Percentiles rank a stretch among this genome's conserved stretches.
Evolutionary conservation across 1,140 invertebrate genomes (phyloP).

Genomic region (Stegodyphus mimosarum): DNA sequence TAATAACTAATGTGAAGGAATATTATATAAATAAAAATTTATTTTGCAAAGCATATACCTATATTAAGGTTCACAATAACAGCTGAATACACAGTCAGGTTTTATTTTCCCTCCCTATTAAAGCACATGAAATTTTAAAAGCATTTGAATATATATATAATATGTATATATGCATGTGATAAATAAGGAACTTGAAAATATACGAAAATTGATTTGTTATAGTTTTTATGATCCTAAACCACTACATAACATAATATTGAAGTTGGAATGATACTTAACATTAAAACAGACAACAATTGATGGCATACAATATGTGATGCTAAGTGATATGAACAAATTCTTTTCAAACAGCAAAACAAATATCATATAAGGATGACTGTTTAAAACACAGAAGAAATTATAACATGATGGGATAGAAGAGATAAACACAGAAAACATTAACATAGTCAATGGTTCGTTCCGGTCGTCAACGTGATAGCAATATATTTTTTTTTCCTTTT

Average conservation of each 20-base stretch:
- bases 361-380: conserved; percentile 40
- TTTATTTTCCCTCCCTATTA: neutral
- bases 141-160: conserved; percentile 8
- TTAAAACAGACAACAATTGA: conserved; percentile 24
- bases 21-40: no score
- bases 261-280: conserved; percentile 50
- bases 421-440: conserved; percentile 54
- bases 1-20: no score
- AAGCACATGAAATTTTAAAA: neutral
- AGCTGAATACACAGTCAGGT: neutral
- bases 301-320: conserved; percentile 36
- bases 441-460: conserved; percentile 50
- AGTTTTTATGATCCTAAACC: conserved; percentile 54
- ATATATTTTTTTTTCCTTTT: neutral
- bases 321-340: conserved; percentile 31
- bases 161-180: neutral
- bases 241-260: conserved; percentile 29
- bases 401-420: conserved; percentile 33
- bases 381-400: conserved; percentile 32
- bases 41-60: no score
- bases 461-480: conserved; percentile 56
- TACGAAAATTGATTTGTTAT: conserved; percentile 29
- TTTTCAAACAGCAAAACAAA: conserved; percentile 12
- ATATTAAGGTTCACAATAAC: neutral
- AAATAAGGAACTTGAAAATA: conserved; percentile 55